A percentile compares a stretch with the other conserved stretches of the same genome.
These are phyloP conservation scores for Anthoptus insignis DNA, from an alignment of 2,888 invertebrate genomes.

Conservation along the genomic window DNA sequence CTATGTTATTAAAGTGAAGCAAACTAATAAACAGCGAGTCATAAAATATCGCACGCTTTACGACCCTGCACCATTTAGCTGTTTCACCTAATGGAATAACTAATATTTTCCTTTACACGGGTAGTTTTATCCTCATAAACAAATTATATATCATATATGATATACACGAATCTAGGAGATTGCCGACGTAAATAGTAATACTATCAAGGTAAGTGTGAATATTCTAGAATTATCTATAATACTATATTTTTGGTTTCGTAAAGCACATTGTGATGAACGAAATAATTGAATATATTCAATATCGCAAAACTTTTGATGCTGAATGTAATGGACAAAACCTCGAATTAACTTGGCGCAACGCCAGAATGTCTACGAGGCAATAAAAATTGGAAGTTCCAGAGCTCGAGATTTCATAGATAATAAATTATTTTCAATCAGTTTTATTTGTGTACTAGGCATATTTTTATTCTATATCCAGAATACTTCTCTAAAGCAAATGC, in stretches of 20 bases:
- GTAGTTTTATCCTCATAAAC: neutral
- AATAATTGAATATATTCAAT: neutral
- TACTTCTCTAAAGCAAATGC: no score
- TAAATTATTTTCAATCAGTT: conserved; percentile 12
- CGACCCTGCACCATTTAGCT: conserved; percentile 22
- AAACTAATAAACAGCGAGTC: conserved; percentile 71
- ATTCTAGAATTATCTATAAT: no score
- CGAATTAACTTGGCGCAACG: conserved; percentile 69
- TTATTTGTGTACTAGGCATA: neutral
- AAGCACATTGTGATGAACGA: no score
- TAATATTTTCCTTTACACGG: conserved; percentile 12
- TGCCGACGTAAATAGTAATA: no score
- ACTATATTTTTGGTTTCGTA: no score
- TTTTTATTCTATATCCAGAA: no score
- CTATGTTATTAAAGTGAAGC: conserved; percentile 66
- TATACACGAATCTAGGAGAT: no score
- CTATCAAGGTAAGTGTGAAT: no score
- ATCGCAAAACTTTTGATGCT: conserved; percentile 55
- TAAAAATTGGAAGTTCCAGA: conserved; percentile 78
- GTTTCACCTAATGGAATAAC: conserved; percentile 19
- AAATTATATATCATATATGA: no score
- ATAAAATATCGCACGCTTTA: conserved; percentile 72
- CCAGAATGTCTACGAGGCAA: conserved; percentile 76
- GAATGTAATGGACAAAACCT: conserved; percentile 65
- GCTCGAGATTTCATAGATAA: conserved; percentile 51